phyloP scores from a whole-genome alignment of 2,113 vertebrate species.

The Scytalopus superciliaris region DNA sequence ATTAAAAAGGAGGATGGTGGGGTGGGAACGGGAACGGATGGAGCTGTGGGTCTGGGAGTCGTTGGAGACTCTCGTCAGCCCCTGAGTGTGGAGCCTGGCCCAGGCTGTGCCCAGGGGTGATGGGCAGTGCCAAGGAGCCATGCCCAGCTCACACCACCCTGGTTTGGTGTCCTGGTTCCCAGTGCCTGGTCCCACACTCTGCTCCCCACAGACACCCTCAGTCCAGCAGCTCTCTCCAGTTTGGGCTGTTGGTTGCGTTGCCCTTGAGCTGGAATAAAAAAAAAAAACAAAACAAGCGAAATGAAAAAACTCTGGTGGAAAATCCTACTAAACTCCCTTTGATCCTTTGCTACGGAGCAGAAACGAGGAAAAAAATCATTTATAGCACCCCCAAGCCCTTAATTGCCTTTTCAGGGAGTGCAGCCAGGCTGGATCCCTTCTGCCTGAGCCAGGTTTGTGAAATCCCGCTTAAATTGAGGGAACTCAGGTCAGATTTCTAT shows the following conservation, averaged over 20 bases:
- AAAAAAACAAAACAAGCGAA: not conserved
- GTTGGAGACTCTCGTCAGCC: fast-evolving
- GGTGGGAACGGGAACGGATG: fast-evolving
- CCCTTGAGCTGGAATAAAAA: no score
- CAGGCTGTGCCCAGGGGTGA: fast-evolving
- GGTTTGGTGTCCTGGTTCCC: no score
- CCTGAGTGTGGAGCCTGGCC: fast-evolving
- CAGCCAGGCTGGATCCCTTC: not conserved
- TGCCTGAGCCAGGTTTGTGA: fast-evolving
- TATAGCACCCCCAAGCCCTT: fast-evolving
- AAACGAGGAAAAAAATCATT: fast-evolving
- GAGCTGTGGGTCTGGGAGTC: not conserved
- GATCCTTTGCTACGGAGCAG: not conserved
- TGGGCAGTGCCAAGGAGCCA: fast-evolving
- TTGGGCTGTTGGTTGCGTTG: fast-evolving
- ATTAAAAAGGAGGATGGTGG: not conserved
- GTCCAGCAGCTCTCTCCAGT: fast-evolving
- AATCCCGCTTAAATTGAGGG: not conserved
- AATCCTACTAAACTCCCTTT: not conserved
- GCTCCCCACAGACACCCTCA: fast-evolving
- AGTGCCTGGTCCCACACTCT: not conserved
- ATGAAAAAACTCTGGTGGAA: not conserved
- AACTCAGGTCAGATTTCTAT: not conserved
- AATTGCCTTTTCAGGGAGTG: not conserved
- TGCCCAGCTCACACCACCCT: fast-evolving